Evolutionary conservation across 2,113 vertebrate species (phyloP).

Genomic region (Podarcis raffonei): DNA sequence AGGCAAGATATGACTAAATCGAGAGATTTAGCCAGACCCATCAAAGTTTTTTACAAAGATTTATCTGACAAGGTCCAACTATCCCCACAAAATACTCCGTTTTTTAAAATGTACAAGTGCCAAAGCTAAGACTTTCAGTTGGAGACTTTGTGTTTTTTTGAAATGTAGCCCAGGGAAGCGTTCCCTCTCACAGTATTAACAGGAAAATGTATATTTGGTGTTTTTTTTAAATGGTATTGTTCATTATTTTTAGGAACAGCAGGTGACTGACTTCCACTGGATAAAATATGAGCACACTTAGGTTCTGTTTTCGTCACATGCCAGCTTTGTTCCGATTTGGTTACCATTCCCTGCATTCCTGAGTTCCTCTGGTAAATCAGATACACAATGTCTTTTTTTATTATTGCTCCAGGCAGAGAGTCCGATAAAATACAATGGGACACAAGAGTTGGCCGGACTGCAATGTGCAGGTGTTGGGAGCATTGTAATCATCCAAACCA

Average conservation of each 20-base stretch:
- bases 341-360: constrained; percentile 61
- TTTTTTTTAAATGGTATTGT: not conserved
- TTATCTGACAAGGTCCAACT: not conserved
- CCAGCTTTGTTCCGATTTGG: constrained; percentile 51
- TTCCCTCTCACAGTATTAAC: constrained; percentile 23
- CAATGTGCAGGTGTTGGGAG: constrained; percentile 76
- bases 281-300: constrained; percentile 42
- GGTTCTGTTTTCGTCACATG: constrained; percentile 50
- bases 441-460: constrained; percentile 69
- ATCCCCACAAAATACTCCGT: not conserved
- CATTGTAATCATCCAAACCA: constrained; percentile 81
- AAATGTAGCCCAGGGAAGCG: constrained; percentile 12
- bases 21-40: not conserved
- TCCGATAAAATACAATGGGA: constrained; percentile 76
- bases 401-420: constrained; percentile 75
- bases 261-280: constrained; percentile 27
- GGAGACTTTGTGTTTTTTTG: constrained; percentile 26
- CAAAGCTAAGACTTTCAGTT: constrained; percentile 42
- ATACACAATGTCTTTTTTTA: constrained; percentile 71
- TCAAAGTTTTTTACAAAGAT: not conserved
- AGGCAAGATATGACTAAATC: constrained; percentile 39
- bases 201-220: constrained; percentile 23
- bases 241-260: constrained; percentile 21
- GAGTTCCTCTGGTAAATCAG: constrained; percentile 66
- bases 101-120: constrained; percentile 41